Evolutionary conservation across 2,888 invertebrate genomes (phyloP).

Genomic region (Agonopterix heracliana): DNA sequence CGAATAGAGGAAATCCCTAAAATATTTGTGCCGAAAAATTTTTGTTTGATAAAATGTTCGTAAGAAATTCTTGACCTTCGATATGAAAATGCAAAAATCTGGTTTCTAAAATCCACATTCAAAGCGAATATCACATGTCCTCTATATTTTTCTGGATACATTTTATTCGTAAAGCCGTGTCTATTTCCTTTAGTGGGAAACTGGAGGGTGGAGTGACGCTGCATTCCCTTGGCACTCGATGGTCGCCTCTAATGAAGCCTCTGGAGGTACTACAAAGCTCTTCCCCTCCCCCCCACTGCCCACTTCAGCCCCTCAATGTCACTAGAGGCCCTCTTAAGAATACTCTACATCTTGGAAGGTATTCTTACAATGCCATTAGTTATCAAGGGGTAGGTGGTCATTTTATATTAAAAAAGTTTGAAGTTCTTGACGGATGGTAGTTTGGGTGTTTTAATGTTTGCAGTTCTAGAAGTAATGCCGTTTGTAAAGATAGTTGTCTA

Average conservation of each 20-base stretch:
- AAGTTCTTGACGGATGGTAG: no score
- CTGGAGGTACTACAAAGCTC: conserved; percentile 41
- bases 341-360: conserved; percentile 18
- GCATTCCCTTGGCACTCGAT: conserved; percentile 39
- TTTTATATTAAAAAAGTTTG: conserved; percentile 5
- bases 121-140: background rate
- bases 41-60: no score
- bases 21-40: no score
- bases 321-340: conserved; percentile 30
- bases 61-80: no score
- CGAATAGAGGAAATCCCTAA: no score
- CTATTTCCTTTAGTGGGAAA: conserved; percentile 15
- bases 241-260: conserved; percentile 57
- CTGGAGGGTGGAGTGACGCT: conserved; percentile 34
- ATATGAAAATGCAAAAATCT: no score
- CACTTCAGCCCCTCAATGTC: conserved; percentile 24
- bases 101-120: no score
- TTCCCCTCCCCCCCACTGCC: conserved; percentile 25
- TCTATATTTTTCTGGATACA: conserved; percentile 14
- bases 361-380: conserved; percentile 2
- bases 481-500: no score
- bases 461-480: no score
- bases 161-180: conserved; percentile 12
- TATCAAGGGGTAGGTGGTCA: conserved; percentile 6
- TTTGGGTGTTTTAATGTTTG: no score